Evolutionary conservation across 2,888 invertebrate species (phyloP), one percentile per base, ranked within the genome.

Genomic region (Barypeithes pellucidus): DNA sequence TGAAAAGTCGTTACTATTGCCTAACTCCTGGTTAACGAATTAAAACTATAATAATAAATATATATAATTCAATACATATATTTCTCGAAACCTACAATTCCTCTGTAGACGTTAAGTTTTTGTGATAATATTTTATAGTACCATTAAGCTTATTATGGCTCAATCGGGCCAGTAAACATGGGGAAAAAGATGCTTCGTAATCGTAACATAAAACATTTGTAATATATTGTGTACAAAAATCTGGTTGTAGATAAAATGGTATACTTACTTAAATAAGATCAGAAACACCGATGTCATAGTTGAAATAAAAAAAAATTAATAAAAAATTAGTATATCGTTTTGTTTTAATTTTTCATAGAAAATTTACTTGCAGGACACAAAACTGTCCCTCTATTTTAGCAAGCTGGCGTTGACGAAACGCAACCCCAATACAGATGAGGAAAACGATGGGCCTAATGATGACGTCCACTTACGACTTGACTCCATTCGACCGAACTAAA

Each of bases 161-260:
- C 69, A 52, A 67, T 39, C 4, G 73, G 77, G 78, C 76, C 79
- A 62, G 62, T 24, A 79, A 79, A 80, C 77, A 75, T 80, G 84
- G 84, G 83, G 84, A 84, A 83, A 84, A 77, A 81, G 78, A 84
- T 84, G 84, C 84, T 84, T 84, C 82, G 80, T 76, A 80, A 77
- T 59, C 79, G 78, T 78, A 78, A 78, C 72, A 78, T 80, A 77
- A 75, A 78, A 79, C 79, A 79, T 82, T 80, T 82, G 78, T 80
- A n/a, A n/a, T n/a, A 82, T 82, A 81, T 82, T 80, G 78, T 82
- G 80, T 80, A 81, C 72, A 78, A 77, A 79, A 77, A 75, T 73
- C 70, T 75, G 77, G 54, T 16, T 29, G 60, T 67, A 60, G 67
- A 14, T 67, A 60, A 67, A 14, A 39, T 60, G 47, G 18, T 18